Percentiles rank a stretch among this genome's conserved stretches.
Evolutionary conservation across 2,888 invertebrate genomes (phyloP).

Genomic region (Cantharis nigra): DNA sequence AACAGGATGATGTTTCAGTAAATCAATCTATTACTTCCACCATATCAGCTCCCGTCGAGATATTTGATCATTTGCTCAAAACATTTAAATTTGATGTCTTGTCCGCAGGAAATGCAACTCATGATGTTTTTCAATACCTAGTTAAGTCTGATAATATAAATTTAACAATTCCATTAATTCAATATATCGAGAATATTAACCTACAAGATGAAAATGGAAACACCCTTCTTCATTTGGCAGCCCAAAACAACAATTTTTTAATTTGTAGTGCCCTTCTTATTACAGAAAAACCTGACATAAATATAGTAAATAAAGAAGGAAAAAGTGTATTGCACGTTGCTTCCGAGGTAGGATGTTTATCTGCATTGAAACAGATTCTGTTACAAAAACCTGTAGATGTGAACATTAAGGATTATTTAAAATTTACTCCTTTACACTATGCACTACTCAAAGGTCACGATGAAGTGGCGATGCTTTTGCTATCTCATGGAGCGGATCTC

Average conservation of each 20-base stretch:
- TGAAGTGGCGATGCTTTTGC: not conserved
- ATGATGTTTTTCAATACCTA: not conserved
- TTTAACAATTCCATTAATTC: not conserved
- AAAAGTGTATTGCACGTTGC: not conserved
- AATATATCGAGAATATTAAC: not conserved
- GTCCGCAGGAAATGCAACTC: not conserved
- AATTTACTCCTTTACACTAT: not conserved
- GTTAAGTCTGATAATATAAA: not conserved
- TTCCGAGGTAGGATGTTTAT: not conserved
- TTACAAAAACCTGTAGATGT: not conserved
- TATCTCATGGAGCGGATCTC: not conserved
- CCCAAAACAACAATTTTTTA: not conserved
- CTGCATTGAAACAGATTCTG: not conserved
- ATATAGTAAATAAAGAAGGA: not conserved
- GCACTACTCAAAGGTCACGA: not conserved
- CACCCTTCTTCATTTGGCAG: not conserved
- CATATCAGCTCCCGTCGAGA: not conserved
- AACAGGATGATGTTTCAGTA: not conserved
- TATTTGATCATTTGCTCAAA: not conserved
- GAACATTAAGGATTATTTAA: not conserved
- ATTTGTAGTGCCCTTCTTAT: not conserved
- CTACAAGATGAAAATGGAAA: not conserved
- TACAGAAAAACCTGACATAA: not conserved
- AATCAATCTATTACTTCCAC: not conserved
- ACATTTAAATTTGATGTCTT: not conserved